Conservation (phyloP, 2,113 vertebrate species). For the Odocoileus virginianus region DNA sequence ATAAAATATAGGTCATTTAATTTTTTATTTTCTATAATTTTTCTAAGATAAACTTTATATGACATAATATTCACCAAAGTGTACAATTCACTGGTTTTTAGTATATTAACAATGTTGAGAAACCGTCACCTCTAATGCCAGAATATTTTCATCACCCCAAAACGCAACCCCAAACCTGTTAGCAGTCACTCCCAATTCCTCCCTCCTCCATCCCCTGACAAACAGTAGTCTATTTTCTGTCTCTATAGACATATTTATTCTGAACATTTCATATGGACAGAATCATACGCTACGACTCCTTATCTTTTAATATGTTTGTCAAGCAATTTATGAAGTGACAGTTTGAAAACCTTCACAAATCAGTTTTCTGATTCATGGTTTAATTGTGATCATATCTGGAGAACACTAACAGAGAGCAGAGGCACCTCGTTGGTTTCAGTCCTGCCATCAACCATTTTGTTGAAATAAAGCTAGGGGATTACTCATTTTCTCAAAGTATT, state of each 20-base stretch:
- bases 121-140: neutral
- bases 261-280: neutral
- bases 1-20: neutral
- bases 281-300: neutral
- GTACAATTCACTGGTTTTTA: neutral
- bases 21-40: neutral
- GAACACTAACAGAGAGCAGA: neutral
- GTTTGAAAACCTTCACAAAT: neutral
- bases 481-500: neutral
- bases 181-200: neutral
- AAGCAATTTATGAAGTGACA: neutral
- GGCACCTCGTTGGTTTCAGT: neutral
- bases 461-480: neutral
- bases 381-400: neutral
- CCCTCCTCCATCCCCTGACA: neutral
- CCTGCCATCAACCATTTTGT: neutral
- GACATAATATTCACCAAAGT: neutral
- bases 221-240: neutral
- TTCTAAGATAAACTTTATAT: neutral
- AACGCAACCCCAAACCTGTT: neutral
- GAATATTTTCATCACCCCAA: neutral
- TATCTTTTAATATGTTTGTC: neutral
- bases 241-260: neutral
- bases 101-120: neutral
- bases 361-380: neutral